Evolutionary conservation across 1,140 invertebrate species (phyloP), one percentile per base, ranked within the genome.

Genomic region (Chrysomallon squamiferum): DNA sequence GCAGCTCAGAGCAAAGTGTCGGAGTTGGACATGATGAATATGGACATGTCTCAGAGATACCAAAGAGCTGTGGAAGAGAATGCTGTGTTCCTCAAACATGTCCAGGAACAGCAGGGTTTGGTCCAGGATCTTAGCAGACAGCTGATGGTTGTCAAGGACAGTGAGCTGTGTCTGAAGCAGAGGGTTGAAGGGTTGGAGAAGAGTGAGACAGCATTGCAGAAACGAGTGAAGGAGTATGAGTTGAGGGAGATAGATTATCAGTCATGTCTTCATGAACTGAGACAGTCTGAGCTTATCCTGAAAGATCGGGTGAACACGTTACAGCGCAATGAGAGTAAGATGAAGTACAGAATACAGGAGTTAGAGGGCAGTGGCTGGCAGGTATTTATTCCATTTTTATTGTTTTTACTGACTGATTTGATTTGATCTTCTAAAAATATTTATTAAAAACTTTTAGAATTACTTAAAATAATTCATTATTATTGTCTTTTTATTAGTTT

Each of bases 51-150:
- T 6, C 69, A 78, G 49, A 66, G 71, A 32, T 54, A 79, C 15
- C 75, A 82, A 71, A 71, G 73, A 13, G 60, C 72, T 9, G 70
- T 78, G 67, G 75, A 75, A 50, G 80, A 82, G 66, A 79, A 77
- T 54, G 69, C 72, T 5, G 68, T 74, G 3, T 56, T 83, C 29
- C 62, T 59, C 18, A 75, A 79, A 65, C 77, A 77, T 25, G 52
- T 73, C 0, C 49, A 68, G 18, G 72, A 79, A 35, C 57, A 70
- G 27, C 76, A 80, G 30, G 73, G 73, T 41, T 69, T 76, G 54
- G 62, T 72, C 41, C 65, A 76, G 45, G 68, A 73, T 32, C 67
- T 81, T 27, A 69, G 79, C 38, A 69, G 73, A 52, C 73, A 80
- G 59, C 52, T 77, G 30, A 29, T 69, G 30, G 49, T 67, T 33